Conservation (phyloP, 2,113 vertebrate genomes). For the Ornithorhynchus anatinus region DNA sequence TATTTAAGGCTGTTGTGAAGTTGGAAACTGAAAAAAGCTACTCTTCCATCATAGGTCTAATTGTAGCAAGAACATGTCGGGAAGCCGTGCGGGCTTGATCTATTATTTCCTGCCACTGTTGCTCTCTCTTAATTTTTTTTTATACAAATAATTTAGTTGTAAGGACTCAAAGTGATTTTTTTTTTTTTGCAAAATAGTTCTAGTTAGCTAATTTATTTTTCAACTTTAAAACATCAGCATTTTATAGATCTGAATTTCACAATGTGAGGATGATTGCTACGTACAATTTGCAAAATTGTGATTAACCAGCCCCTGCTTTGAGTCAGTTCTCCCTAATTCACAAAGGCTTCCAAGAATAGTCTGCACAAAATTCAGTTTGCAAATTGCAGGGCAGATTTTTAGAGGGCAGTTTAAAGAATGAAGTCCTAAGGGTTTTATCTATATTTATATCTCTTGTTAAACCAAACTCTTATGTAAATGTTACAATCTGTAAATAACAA, state of each 20-base stretch:
- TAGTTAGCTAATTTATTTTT: constrained; percentile 78
- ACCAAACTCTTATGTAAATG: constrained; percentile 81
- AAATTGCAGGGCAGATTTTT: constrained; percentile 81
- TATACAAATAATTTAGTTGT: constrained; percentile 62
- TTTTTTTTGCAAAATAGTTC: constrained; percentile 60
- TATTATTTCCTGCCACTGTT: constrained; percentile 38
- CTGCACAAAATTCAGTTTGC: constrained; percentile 77
- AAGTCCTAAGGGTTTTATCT: constrained; percentile 79
- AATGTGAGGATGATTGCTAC: constrained; percentile 81
- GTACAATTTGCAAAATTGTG: constrained; percentile 82
- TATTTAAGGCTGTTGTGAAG: neutral
- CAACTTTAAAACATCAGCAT: constrained; percentile 79
- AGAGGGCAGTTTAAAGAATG: constrained; percentile 82
- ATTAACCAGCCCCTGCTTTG: constrained; percentile 79
- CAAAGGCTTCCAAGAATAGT: constrained; percentile 82
- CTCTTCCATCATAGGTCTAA: neutral
- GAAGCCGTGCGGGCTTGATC: constrained; percentile 28
- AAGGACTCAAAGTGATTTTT: constrained; percentile 56
- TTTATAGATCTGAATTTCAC: constrained; percentile 80
- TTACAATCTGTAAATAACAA: constrained; percentile 79
- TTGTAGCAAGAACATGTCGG: neutral
- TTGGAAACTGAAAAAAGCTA: neutral
- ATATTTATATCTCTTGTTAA: constrained; percentile 82
- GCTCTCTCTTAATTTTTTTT: constrained; percentile 41
- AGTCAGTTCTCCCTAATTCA: constrained; percentile 77